A percentile compares a stretch with the other conserved stretches of the same genome.
These are phyloP conservation scores for Campylomormyrus tamandua DNA, from an alignment of 2,113 vertebrate genomes.

Conservation along the genomic window DNA sequence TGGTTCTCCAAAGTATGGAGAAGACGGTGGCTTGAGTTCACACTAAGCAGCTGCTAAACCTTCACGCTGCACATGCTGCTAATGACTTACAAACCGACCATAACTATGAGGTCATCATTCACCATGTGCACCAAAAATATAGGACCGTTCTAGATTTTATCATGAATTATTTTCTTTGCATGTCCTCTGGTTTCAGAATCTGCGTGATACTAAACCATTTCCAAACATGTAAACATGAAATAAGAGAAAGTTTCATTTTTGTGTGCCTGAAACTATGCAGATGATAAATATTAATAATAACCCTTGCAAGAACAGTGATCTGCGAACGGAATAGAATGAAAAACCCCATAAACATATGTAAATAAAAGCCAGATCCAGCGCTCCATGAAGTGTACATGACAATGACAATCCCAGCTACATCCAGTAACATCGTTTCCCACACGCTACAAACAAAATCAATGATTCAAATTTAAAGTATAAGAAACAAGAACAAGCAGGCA, in stretches of 20 bases:
- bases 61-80: constrained; percentile 72
- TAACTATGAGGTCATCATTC: constrained; percentile 76
- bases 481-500: constrained; percentile 89
- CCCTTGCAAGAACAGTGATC: constrained; percentile 40
- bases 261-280: neutral
- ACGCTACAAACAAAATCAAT: constrained; percentile 89
- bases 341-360: constrained; percentile 68
- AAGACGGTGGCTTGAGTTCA: constrained; percentile 74
- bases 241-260: neutral
- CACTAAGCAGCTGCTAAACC: constrained; percentile 80
- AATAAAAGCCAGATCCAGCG: constrained; percentile 74
- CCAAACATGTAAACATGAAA: neutral
- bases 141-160: constrained; percentile 45
- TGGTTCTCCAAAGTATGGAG: constrained; percentile 49
- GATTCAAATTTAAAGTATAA: constrained; percentile 78
- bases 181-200: neutral
- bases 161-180: constrained; percentile 14
- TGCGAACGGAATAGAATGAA: constrained; percentile 32
- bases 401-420: constrained; percentile 56
- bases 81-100: constrained; percentile 73
- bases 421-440: constrained; percentile 76
- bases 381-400: constrained; percentile 75
- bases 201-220: neutral
- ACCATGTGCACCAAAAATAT: constrained; percentile 79
- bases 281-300: neutral